A percentile compares a stretch with the other conserved stretches of the same genome.
phyloP scores from a whole-genome alignment of 2,113 vertebrate species.

The Chaetura pelagica region DNA sequence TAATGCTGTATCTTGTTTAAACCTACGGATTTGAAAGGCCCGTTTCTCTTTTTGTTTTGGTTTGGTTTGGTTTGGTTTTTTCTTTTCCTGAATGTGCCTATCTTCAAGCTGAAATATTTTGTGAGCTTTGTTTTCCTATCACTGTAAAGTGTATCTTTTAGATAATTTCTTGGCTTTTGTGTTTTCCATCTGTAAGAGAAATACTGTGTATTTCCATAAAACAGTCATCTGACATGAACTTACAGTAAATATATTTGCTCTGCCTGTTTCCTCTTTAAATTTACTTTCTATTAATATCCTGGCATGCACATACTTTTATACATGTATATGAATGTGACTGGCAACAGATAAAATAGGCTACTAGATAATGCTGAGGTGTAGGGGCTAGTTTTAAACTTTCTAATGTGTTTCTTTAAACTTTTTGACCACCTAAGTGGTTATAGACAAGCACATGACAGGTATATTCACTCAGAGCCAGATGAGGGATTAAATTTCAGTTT shows the following conservation, averaged over 20 bases:
- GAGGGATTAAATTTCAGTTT: constrained; percentile 11
- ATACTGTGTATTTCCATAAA: neutral
- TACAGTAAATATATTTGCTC: neutral
- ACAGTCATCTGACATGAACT: neutral
- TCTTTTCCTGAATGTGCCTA: neutral
- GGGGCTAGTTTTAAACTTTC: neutral
- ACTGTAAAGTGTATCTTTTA: neutral
- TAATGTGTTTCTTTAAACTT: neutral
- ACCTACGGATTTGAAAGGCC: neutral
- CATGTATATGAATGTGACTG: neutral
- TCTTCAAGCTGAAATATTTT: neutral
- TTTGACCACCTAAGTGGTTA: neutral
- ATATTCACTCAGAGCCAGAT: neutral
- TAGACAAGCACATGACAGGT: neutral
- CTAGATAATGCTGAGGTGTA: neutral
- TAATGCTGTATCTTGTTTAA: constrained; percentile 8
- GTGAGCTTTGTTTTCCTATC: neutral
- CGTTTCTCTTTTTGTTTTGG: neutral
- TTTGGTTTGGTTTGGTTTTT: neutral
- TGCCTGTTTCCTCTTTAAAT: neutral
- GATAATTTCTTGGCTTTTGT: neutral
- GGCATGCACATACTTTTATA: neutral
- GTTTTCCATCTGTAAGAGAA: neutral
- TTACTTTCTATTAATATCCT: constrained; percentile 26
- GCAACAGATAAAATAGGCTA: neutral